These are phyloP conservation scores for Heliconius charithonia DNA, from an alignment of 2,888 invertebrate species.

Conservation along the genomic window DNA sequence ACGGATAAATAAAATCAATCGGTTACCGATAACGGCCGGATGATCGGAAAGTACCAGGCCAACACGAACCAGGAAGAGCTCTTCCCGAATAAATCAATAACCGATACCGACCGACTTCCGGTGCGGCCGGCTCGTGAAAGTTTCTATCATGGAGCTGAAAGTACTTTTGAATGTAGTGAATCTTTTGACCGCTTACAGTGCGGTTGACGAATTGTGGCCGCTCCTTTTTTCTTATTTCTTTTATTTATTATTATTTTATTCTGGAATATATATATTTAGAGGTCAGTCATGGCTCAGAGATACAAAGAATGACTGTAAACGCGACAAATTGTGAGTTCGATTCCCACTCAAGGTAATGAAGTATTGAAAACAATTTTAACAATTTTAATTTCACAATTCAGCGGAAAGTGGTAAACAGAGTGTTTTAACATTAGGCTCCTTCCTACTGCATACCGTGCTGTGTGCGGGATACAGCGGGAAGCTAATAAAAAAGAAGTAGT, in stretches of 20 bases:
- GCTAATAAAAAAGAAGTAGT: no score
- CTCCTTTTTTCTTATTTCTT: not conserved
- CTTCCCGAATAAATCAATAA: not conserved
- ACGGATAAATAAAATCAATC: not conserved
- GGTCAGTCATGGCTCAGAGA: no score
- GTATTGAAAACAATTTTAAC: no score
- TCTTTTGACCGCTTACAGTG: not conserved
- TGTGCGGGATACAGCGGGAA: no score
- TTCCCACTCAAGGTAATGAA: no score
- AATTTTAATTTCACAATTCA: no score
- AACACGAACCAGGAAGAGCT: not conserved
- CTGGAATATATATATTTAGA: no score
- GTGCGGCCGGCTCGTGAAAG: not conserved
- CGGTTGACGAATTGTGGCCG: not conserved
- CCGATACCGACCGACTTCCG: not conserved
- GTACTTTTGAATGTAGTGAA: not conserved
- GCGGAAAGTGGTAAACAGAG: no score
- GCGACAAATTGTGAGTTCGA: no score
- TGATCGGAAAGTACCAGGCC: slow-evolving; percentile 3
- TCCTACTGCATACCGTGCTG: no score
- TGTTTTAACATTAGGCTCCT: no score
- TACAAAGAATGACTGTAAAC: no score
- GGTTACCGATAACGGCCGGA: slow-evolving; percentile 8
- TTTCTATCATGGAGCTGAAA: not conserved
- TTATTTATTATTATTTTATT: not conserved